Evolutionary conservation across 1,140 invertebrate species (phyloP), one percentile per base, ranked within the genome.

Genomic region (Drosophila littoralis): DNA sequence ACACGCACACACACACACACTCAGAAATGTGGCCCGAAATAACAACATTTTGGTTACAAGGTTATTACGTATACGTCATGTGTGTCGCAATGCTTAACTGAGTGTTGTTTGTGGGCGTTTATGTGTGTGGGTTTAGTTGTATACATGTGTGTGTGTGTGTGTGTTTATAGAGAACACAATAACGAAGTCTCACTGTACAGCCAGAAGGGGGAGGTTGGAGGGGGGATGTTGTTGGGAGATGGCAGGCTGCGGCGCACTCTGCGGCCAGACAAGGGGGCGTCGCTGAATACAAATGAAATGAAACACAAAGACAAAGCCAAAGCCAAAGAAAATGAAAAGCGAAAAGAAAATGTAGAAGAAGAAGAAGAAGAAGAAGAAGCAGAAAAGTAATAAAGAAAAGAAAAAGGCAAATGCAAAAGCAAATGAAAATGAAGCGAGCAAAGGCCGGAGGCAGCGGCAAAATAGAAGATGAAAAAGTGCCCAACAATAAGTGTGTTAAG

Each of bases 41-140:
- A 88, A 88, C 83, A 88, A 81, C 85, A 88, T 88, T 88, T 88
- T 88, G 84, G 84, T 88, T 88, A 88, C 84, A 88, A 88, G 84
- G 84, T 89, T 79, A 79, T 79, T 88, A 88, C 81, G 84, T 88
- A 89, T 84, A 89, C 77, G 84, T 69, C 74, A 84, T 79, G 74
- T 73, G 68, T 72, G 64, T 57, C 48, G 55, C 46, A 45, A 46
- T 71, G 48, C 66, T 42, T 67, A 15, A 57, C 22, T 28, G 22
- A 28, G 51, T 55, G 50, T 70, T 52, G 12, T 65, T 51, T 65
- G 67, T 67, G 65, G 76, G 57, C 55, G 67, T 54, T 38, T 33
- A 10, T 40, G 45, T 68, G 43, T 40, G 13, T 46, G 22, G 22
- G 22, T 28, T 28, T 28, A 28, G 22, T 28, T 28, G 22, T 28